These are phyloP conservation scores for Platysternon megacephalum DNA, from an alignment of 2,113 vertebrate species.

Conservation along the genomic window DNA sequence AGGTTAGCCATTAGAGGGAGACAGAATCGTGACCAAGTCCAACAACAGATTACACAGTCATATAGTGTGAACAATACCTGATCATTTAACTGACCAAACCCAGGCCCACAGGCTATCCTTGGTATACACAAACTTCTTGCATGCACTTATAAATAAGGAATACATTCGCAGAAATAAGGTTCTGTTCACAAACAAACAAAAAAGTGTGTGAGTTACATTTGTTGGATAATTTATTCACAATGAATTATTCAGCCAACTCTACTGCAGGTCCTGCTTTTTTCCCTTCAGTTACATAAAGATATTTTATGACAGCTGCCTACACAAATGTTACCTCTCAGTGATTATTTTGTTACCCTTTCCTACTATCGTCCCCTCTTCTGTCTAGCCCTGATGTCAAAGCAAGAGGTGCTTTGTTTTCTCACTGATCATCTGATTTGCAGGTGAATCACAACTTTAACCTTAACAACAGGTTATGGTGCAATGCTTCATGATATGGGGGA, in stretches of 20 bases:
- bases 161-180: constrained; percentile 32
- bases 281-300: constrained; percentile 35
- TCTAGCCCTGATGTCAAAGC: constrained; percentile 18
- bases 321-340: constrained; percentile 41
- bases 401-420: constrained; percentile 42
- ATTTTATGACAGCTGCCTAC: constrained; percentile 11
- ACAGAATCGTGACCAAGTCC: background rate
- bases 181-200: constrained; percentile 58
- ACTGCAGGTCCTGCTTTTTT: constrained; percentile 16
- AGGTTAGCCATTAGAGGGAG: background rate
- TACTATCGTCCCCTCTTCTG: constrained; percentile 22
- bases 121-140: constrained; percentile 2
- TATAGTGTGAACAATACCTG: background rate
- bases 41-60: background rate
- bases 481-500: constrained; percentile 40
- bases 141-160: constrained; percentile 37
- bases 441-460: constrained; percentile 60
- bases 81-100: background rate
- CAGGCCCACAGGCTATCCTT: background rate
- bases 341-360: background rate
- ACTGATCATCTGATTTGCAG: constrained; percentile 55
- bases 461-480: constrained; percentile 11
- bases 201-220: constrained; percentile 44
- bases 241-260: constrained; percentile 62
- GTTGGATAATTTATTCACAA: constrained; percentile 62